These are phyloP conservation scores for Meliscaeva auricollis DNA, from an alignment of 2,888 invertebrate species.

Conservation along the genomic window DNA sequence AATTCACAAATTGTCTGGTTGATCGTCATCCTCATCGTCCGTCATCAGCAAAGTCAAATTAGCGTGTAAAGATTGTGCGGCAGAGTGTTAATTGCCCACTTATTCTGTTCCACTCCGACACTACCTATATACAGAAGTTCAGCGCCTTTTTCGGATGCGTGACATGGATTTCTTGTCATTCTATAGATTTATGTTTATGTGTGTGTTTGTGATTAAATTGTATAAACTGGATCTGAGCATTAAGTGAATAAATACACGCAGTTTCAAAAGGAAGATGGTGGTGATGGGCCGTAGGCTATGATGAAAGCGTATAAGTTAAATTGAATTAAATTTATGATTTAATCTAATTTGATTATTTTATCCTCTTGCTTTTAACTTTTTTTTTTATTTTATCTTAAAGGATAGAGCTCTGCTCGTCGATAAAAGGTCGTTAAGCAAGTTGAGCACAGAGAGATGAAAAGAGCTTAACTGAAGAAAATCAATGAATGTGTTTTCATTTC, in stretches of 20 bases:
- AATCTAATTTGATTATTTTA: slow-evolving; percentile 21
- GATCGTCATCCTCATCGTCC: background rate
- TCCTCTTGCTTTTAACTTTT: slow-evolving; percentile 1
- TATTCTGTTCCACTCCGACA: slow-evolving; percentile 14
- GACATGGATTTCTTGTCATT: slow-evolving; percentile 31
- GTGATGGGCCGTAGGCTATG: background rate
- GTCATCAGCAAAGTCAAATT: background rate
- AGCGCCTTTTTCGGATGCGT: slow-evolving; percentile 20
- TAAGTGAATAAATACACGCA: background rate
- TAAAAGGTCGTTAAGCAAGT: too few relatives aligned
- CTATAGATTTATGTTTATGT: background rate
- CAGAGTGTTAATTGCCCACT: slow-evolving; percentile 31
- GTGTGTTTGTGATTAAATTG: slow-evolving; percentile 17
- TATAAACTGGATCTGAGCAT: slow-evolving; percentile 5
- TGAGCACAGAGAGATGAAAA: background rate
- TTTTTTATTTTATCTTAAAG: background rate
- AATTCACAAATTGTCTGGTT: slow-evolving; percentile 57
- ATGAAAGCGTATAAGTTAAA: slow-evolving; percentile 3
- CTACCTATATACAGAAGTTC: slow-evolving; percentile 12
- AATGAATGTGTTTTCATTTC: too few relatives aligned
- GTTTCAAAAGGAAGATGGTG: background rate
- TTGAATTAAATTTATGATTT: slow-evolving; percentile 40
- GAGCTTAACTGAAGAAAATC: background rate
- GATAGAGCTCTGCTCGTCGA: too few relatives aligned
- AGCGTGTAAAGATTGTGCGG: slow-evolving; percentile 16